Percentiles rank a stretch among this genome's conserved stretches.
phyloP scores from a whole-genome alignment of 2,113 vertebrate genomes.

The Opisthocomus hoazin region DNA sequence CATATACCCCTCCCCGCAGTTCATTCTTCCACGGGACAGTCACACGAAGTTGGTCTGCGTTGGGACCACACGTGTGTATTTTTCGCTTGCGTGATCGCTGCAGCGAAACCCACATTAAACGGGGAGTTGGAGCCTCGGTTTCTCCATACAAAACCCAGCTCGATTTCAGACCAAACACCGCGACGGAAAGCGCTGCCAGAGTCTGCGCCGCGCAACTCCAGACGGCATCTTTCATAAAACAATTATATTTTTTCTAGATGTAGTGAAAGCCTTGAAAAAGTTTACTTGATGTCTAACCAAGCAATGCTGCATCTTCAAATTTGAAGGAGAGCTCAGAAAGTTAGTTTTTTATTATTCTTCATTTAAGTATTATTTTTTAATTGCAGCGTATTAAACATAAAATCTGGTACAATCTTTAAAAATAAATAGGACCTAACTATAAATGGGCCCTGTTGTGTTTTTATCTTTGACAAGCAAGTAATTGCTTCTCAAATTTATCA shows the following conservation, averaged over 20 bases:
- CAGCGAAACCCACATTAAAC: not conserved
- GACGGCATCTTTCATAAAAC: slow-evolving; percentile 41
- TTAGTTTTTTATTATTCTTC: slow-evolving; percentile 81
- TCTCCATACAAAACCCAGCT: not conserved
- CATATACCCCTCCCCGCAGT: too few relatives aligned
- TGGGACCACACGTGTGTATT: not conserved
- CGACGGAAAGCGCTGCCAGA: not conserved
- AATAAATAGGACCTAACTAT: slow-evolving; percentile 88
- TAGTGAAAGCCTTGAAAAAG: slow-evolving; percentile 71
- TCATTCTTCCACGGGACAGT: not conserved
- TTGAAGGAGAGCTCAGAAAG: slow-evolving; percentile 78
- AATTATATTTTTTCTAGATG: slow-evolving; percentile 49
- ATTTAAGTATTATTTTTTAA: slow-evolving; percentile 89
- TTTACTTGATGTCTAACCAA: slow-evolving; percentile 77
- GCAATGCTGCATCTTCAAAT: slow-evolving; percentile 70
- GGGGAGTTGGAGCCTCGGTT: not conserved
- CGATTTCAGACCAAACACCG: not conserved
- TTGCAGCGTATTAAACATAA: slow-evolving; percentile 86
- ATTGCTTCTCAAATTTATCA: slow-evolving; percentile 91
- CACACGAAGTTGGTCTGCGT: not conserved
- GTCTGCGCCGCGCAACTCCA: not conserved
- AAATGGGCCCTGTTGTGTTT: slow-evolving; percentile 89
- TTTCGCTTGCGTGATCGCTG: not conserved
- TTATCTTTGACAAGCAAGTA: slow-evolving; percentile 89
- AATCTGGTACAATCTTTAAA: slow-evolving; percentile 88